phyloP scores from a whole-genome alignment of 1,140 invertebrate species.

The Aphidius ervi region DNA sequence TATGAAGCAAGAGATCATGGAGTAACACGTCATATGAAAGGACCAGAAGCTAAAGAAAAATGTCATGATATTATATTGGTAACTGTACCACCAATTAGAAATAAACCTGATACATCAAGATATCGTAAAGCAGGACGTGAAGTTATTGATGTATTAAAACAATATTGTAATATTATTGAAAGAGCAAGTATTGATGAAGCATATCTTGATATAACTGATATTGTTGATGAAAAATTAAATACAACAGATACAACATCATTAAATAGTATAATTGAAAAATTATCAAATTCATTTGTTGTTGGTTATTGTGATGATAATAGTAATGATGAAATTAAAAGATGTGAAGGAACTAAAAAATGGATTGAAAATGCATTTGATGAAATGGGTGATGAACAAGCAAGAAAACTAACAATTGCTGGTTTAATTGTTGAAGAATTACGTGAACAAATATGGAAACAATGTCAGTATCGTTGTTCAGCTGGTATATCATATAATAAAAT shows the following conservation, averaged over 20 bases:
- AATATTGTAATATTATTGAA: slow-evolving; percentile 72
- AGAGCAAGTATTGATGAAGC: slow-evolving; percentile 96
- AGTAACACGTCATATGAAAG: slow-evolving; percentile 84
- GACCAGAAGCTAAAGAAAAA: slow-evolving; percentile 83
- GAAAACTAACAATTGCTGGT: slow-evolving; percentile 72
- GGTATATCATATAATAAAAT: slow-evolving; percentile 96
- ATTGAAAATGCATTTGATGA: slow-evolving; percentile 46
- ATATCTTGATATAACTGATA: slow-evolving; percentile 86
- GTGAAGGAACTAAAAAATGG: slow-evolving; percentile 50
- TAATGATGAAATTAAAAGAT: slow-evolving; percentile 42
- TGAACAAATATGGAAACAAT: slow-evolving; percentile 71
- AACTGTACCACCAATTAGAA: slow-evolving; percentile 77
- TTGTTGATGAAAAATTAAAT: slow-evolving; percentile 60
- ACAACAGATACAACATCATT: slow-evolving; percentile 57
- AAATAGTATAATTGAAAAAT: slow-evolving; percentile 36
- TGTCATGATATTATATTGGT: slow-evolving; percentile 85
- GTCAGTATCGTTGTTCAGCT: slow-evolving; percentile 91
- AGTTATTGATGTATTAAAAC: slow-evolving; percentile 84
- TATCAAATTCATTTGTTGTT: slow-evolving; percentile 67
- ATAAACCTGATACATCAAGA: slow-evolving; percentile 94
- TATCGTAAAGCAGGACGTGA: slow-evolving; percentile 88
- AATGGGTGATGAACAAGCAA: slow-evolving; percentile 44
- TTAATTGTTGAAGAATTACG: slow-evolving; percentile 83
- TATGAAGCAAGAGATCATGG: slow-evolving; percentile 90
- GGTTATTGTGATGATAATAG: slow-evolving; percentile 60